A percentile compares a stretch with the other conserved stretches of the same genome.
Evolutionary conservation across 2,888 invertebrate genomes (phyloP).

Genomic region (Digitonthophagus gazella): DNA sequence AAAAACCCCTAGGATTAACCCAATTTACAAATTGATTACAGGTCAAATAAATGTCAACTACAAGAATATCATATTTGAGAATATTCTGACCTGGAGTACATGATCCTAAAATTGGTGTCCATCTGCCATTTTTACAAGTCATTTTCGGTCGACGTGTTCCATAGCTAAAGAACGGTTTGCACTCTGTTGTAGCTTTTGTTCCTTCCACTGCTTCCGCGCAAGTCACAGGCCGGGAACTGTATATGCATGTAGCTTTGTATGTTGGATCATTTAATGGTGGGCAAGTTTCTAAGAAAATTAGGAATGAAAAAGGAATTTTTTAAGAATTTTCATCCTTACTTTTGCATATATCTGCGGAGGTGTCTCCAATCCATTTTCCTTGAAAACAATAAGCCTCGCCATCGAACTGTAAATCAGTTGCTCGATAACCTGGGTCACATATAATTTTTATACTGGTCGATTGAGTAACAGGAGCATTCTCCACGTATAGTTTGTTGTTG

Average conservation of each 20-base stretch:
- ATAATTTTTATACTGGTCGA: not conserved
- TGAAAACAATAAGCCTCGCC: not conserved
- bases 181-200: not conserved
- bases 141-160: not conserved
- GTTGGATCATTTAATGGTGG: not conserved
- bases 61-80: not conserved
- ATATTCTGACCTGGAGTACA: slow-evolving; percentile 15
- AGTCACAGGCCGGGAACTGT: not conserved
- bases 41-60: not conserved
- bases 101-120: not conserved
- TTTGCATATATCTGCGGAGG: not conserved
- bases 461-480: not conserved
- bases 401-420: not conserved
- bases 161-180: not conserved
- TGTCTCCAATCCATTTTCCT: not conserved
- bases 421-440: slow-evolving; percentile 1
- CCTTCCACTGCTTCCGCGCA: slow-evolving; percentile 7
- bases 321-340: not conserved
- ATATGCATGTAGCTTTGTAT: not conserved
- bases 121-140: not conserved
- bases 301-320: not conserved
- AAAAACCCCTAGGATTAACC: not conserved
- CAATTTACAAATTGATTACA: not conserved
- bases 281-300: not conserved
- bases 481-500: not conserved